A percentile compares a stretch with the other conserved stretches of the same genome.
These are phyloP conservation scores for Tetrax tetrax DNA, from an alignment of 2,113 vertebrate genomes.

Conservation along the genomic window DNA sequence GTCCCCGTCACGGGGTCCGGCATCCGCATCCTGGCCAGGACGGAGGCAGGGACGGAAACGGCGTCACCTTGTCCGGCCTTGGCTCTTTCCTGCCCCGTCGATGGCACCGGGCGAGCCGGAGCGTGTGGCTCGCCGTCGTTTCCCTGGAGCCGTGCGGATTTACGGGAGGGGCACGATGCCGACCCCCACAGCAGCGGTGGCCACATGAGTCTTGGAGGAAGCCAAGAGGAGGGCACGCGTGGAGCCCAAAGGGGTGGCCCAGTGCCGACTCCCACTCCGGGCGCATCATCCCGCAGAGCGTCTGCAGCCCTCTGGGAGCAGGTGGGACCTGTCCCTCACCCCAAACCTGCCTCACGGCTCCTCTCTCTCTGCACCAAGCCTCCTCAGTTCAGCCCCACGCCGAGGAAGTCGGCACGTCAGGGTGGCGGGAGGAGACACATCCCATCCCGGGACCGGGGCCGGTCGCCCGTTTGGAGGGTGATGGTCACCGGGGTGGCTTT, in stretches of 20 bases:
- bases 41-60: not conserved
- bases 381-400: not conserved
- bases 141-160: fast-evolving
- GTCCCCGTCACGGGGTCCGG: not conserved
- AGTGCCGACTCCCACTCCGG: fast-evolving
- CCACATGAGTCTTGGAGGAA: fast-evolving
- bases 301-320: not conserved
- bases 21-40: not conserved
- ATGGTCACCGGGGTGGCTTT: not conserved
- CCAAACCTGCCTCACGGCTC: not conserved
- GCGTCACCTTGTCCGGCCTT: not conserved
- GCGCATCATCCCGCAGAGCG: not conserved
- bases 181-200: fast-evolving
- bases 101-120: not conserved
- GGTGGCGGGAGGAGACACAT: not conserved
- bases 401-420: fast-evolving
- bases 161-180: fast-evolving
- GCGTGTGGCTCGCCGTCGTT: fast-evolving
- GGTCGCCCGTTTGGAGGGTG: fast-evolving
- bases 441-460: fast-evolving
- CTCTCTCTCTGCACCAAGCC: not conserved
- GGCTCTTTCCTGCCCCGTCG: not conserved
- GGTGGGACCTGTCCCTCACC: not conserved
- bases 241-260: not conserved
- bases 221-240: fast-evolving